Percentiles rank a stretch among this genome's conserved stretches.
phyloP scores from a whole-genome alignment of 2,113 vertebrate species.

The Chionomys nivalis region DNA sequence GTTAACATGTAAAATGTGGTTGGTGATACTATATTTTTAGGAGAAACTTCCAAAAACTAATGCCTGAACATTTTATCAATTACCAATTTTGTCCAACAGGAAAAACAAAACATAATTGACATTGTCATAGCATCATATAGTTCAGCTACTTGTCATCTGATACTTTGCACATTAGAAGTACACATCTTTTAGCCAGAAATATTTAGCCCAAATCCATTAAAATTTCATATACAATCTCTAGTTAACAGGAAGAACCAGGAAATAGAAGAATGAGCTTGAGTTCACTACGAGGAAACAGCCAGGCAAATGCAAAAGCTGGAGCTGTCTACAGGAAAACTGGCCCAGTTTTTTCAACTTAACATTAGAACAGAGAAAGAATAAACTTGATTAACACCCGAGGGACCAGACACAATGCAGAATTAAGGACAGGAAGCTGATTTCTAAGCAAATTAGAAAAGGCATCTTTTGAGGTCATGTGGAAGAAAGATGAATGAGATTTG shows the following conservation, averaged over 20 bases:
- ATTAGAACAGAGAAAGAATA: background rate
- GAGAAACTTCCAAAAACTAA: slow-evolving; percentile 39
- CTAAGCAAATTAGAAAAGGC: background rate
- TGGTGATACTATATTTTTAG: slow-evolving; percentile 11
- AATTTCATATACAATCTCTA: background rate
- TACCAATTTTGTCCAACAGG: background rate
- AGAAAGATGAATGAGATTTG: background rate
- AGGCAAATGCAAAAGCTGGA: slow-evolving; percentile 18
- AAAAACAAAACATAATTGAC: background rate
- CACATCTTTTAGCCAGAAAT: slow-evolving; percentile 3
- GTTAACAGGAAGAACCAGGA: background rate
- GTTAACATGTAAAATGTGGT: background rate
- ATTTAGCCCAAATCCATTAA: background rate
- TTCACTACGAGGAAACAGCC: background rate
- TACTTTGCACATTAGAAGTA: background rate
- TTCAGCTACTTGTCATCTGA: background rate
- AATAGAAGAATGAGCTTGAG: background rate
- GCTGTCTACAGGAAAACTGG: slow-evolving; percentile 39
- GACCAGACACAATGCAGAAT: background rate
- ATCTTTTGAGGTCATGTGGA: background rate
- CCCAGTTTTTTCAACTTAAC: slow-evolving; percentile 9
- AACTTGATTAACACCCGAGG: background rate
- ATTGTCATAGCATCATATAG: background rate
- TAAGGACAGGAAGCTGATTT: background rate
- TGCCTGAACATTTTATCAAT: background rate